A percentile compares a stretch with the other conserved stretches of the same genome.
Conservation (phyloP, 1,140 invertebrate species). For the Sweltsa coloradensis region DNA sequence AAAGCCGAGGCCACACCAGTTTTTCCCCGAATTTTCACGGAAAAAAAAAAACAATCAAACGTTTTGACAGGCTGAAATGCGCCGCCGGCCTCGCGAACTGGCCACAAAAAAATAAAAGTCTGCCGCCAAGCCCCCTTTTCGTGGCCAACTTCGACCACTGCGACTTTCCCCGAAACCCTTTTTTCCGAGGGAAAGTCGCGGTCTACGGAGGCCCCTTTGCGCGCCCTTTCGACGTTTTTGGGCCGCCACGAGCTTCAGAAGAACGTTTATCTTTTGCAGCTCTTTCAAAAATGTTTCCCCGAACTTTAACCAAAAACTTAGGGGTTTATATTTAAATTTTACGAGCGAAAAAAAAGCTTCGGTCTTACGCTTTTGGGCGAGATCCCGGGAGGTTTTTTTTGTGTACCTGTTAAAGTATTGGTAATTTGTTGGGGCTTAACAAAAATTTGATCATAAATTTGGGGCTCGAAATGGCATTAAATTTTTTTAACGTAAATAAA, state of each 20-base stretch:
- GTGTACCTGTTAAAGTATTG: no score
- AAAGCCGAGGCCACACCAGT: conserved; percentile 93
- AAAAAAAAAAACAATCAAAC: conserved; percentile 68
- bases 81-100: conserved; percentile 89
- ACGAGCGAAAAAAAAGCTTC: conserved; percentile 94
- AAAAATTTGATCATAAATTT: no score
- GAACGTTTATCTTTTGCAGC: no score
- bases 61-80: conserved; percentile 84
- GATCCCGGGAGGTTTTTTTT: conserved; percentile 60
- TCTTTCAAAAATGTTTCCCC: conserved; percentile 96
- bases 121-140: conserved; percentile 90
- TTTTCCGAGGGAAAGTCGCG: conserved; percentile 84
- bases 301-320: conserved; percentile 94
- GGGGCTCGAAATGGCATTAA: no score
- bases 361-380: conserved; percentile 91
- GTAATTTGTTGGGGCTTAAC: no score
- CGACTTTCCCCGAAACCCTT: conserved; percentile 89
- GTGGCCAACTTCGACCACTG: conserved; percentile 90
- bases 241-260: conserved; percentile 90
- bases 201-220: conserved; percentile 93
- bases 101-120: conserved; percentile 91
- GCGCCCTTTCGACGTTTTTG: conserved; percentile 93
- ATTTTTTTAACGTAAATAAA: no score
- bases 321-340: conserved; percentile 97
- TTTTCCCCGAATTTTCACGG: conserved; percentile 68